Evolutionary conservation across 2,888 invertebrate species (phyloP), one percentile per base, ranked within the genome.

Genomic region (Dolomedes plantarius): DNA sequence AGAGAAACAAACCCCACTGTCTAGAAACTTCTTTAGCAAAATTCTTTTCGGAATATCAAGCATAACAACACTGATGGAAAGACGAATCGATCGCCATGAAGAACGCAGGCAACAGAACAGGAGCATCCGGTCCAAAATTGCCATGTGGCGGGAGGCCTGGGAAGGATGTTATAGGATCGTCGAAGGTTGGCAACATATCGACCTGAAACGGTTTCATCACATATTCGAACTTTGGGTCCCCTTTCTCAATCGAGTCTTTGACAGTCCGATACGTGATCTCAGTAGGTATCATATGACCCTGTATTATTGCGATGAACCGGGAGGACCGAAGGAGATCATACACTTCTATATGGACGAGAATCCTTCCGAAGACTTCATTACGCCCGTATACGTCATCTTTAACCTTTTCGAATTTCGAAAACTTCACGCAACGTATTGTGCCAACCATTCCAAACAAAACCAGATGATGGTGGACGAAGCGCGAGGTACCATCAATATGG

Each of bases 401-500:
- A 77, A 77, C 31, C 0, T 79, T 23, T 46, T 46, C 32, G 79
- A 71, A 64, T 79, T 79, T 64, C 31, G 6, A 0, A 36, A 13
- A 0, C 23, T 69, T 0, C 36, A 50, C 11, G 28, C 50, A 0
- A 5, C 16, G n/a, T 69, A 56, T 9, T 67, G 67, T 9, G 2
- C 2, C 16, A 23, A 67, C 16, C 32, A 67, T 29, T 46, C 23
- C 19, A 67, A 50, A 50, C 39, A 64, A 6, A 67, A 76, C 23
- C 31, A 31, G 19, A 28, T 76, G 23, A 19, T 76, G 11, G 31
- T 68, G 6, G 31, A 76, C 19, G 13, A 41, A 23, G 76, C 41
- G 0, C 65, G 75, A 0, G 76, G 76, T 9, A 76, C 76, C 62
- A 78, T 78, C 69, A 56, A 78, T 19, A 32, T 78, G 2, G 6